Base-by-base conservation (phyloP, 1,140 invertebrate genomes). In the Nylanderia fulva region DNA sequence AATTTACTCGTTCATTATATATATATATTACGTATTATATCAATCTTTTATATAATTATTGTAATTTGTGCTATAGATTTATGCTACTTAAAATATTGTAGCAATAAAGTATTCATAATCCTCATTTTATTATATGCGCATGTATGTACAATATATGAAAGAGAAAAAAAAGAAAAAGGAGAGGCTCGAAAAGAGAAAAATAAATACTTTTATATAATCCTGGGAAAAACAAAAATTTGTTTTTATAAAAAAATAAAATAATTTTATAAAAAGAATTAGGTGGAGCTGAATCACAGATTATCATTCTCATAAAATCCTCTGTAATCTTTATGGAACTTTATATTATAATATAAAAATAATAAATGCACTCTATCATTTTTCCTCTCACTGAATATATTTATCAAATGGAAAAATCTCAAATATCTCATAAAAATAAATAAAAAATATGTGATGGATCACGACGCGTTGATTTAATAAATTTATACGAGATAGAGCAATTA, bases 231-330 rank as follows among this genome's bases (percentile, higher is more conserved):
- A n/a, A 27, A 1, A 21, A 54, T 9, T 52, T 21, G n/a, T 48
- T 2, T 48, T 48, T 18, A 21, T 11, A 21, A n/a, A 71, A 29
- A 9, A 21, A 71, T n/a, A 21, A 66, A 27, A 66, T 69, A 69
- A 69, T 45, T 69, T 33, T 33, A 27, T 7, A 45, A 27, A 69
- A 69, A 69, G 24, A n/a, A 45, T 69, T 21, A 71, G 2, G 15
- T 54, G n/a, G n/a, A 54, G 45, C 21, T 1, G 18, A 48, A 69
- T 8, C 24, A 48, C 9, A 42, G 39, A 48, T 71, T 54, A 48
- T 71, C 29, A 18, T 18, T 54, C 68, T 21, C 27, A 9, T 11
- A 6, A 71, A 33, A 71, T 71, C 29, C 29, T 71, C 4, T n/a
- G 13, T 13, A 11, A 18, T 29, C 18, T 48, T 69, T 52, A 15